phyloP scores from a whole-genome alignment of 2,113 vertebrate genomes.

The Salvelinus fontinalis region DNA sequence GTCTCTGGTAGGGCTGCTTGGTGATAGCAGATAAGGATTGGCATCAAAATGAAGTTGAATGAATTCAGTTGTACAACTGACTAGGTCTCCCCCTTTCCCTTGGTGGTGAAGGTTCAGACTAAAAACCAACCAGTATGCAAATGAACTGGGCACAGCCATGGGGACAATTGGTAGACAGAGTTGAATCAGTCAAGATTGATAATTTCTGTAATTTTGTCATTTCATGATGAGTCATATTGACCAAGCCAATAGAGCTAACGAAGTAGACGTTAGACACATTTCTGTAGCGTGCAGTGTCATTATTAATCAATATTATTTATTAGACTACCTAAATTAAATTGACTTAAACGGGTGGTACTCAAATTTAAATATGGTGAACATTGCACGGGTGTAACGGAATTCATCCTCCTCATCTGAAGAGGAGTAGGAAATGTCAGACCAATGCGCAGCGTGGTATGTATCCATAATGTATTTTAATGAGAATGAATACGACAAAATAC shows the following conservation, averaged over 20 bases:
- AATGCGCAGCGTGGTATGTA: no score
- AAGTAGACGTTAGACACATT: background rate
- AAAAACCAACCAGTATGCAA: constrained; percentile 46
- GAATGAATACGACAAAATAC: no score
- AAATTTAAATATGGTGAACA: no score
- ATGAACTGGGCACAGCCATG: background rate
- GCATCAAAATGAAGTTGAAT: background rate
- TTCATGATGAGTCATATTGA: background rate
- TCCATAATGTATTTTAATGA: no score
- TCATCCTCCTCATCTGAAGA: no score
- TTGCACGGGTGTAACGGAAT: no score
- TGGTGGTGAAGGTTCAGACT: constrained; percentile 43
- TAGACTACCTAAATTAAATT: no score
- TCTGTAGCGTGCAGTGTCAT: background rate
- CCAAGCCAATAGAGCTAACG: background rate
- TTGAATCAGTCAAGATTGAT: background rate
- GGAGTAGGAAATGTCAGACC: no score
- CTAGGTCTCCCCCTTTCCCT: no score
- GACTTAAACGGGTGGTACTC: no score
- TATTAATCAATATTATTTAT: background rate
- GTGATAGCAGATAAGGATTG: constrained; percentile 52
- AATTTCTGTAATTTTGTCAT: constrained; percentile 19
- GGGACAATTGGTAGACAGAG: background rate
- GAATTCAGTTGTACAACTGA: no score
- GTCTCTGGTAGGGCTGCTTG: constrained; percentile 25